Evolutionary conservation across 1,140 invertebrate genomes (phyloP), one percentile per base, ranked within the genome.

Genomic region (Neodiprion pinetum): DNA sequence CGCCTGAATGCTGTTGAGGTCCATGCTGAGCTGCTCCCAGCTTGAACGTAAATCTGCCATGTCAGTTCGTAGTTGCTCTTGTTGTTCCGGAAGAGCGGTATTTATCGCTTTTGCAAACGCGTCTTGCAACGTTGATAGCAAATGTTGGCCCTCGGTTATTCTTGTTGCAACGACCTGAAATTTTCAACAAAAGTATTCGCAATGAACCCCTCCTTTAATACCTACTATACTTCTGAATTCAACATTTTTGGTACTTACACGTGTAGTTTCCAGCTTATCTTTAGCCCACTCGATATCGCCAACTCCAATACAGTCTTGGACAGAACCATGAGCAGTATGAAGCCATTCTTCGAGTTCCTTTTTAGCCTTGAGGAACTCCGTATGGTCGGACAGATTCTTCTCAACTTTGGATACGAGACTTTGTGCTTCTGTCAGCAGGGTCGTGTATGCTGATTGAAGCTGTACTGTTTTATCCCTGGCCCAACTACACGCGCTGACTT

Each of bases 311-410:
- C 95, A 97, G 79, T 95, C 94, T 82, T 96, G 93, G 7, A 97
- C 91, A 5, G 93, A 93, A 17, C 93, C 92, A 77, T 95, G 93
- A 17, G 94, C 93, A 65, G 93, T 92, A 67, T 92, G 90, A 21
- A 97, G 87, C 96, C 96, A 98, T 49, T 91, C 90, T 75, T 96
- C 92, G 77, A 96, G 89, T 80, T 96, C 94, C 77, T 94, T 92
- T 81, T 95, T 96, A 7, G 94, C 94, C 80, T 95, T 95, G 1
- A 95, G 87, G 85, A 97, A 97, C 82, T 97, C 95, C 0, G 95
- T 96, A 75, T 97, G 95, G 85, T 97, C 96, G 1, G 94, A 94
- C 0, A 97, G 85, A 85, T 95, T 96, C 87, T 97, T 97, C 81
- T 97, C 95, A 3, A 96, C 93, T 82, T 93, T 94, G 1, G 94